Base-by-base conservation (phyloP, 2,888 invertebrate species). In the Lamellibrachia satsuma region DNA sequence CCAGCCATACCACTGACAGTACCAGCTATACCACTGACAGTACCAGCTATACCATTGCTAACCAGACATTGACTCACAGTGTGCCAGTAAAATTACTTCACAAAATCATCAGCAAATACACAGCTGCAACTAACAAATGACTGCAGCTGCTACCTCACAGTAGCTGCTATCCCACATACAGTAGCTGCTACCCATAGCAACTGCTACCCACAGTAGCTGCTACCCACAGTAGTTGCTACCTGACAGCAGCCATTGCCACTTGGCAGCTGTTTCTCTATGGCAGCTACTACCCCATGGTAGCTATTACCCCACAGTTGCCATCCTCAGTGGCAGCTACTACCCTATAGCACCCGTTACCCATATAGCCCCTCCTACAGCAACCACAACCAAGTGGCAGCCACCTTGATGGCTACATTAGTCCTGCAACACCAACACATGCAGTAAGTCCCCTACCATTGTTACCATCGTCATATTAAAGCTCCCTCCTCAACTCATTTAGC, bases 391-490 rank as follows among this genome's bases (percentile, higher is more conserved):
- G 75, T 75, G 75, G 75, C 75, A 15, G 75, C 75, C 75, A 75
- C 75, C 75, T 22, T 75, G 75, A 75, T n/a, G n/a, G 75, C 75
- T 75, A 75, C 75, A n/a, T 75, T 75, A 75, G 75, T n/a, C 75
- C 75, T 75, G 75, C 22, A 75, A 75, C 4, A 75, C 22, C 22
- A 75, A 75, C 22, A 75, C 75, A 75, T 75, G 75, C 75, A 75
- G n/a, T 75, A n/a, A 75, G 75, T 22, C 75, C 15, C 22, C 22
- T 22, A 75, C 75, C 75, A 22, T 0, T 4, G 75, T 22, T 22
- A 15, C 15, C 75, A 6, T 11, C 75, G n/a, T 75, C n/a, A n/a
- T 39, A 39, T 39, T 39, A 39, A 39, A 39, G 39, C 39, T 39
- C 39, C 39, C 39, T 39, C 39, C 39, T 39, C 39, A 39, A 39